These are phyloP conservation scores for Pararge aegeria DNA, from an alignment of 1,140 invertebrate genomes.

Conservation along the genomic window DNA sequence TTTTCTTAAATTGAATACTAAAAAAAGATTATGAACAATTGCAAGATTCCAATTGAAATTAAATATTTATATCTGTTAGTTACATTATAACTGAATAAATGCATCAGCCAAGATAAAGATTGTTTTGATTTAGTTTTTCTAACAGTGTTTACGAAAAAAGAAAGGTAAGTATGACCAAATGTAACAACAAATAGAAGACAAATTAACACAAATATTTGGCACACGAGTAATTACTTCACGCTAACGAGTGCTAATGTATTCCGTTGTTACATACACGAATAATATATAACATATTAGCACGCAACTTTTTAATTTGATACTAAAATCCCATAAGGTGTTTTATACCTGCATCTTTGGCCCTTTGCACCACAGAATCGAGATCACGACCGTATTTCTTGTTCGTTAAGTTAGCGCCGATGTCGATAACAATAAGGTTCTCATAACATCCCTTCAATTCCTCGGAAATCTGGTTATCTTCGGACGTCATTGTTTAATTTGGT, in stretches of 20 bases:
- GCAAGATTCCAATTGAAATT: no score
- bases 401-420: constrained; percentile 96
- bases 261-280: constrained; percentile 30
- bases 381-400: constrained; percentile 97
- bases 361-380: constrained; percentile 94
- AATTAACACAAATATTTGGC: constrained; percentile 25
- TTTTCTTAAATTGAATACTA: no score
- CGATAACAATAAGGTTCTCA: constrained; percentile 94
- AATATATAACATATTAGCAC: constrained; percentile 34
- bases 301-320: constrained; percentile 25
- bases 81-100: background rate
- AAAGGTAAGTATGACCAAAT: constrained; percentile 13
- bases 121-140: constrained; percentile 5
- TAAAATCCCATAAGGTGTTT: constrained; percentile 7
- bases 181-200: constrained; percentile 7
- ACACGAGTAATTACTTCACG: constrained; percentile 31
- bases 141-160: background rate
- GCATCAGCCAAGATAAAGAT: background rate
- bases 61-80: no score
- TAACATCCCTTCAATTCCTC: constrained; percentile 80
- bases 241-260: constrained; percentile 33
- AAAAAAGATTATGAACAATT: no score
- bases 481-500: constrained; percentile 73
- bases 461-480: constrained; percentile 72
- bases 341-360: constrained; percentile 94